Evolutionary conservation across 2,113 vertebrate genomes (phyloP).

Genomic region (Chloropsis hardwickii): DNA sequence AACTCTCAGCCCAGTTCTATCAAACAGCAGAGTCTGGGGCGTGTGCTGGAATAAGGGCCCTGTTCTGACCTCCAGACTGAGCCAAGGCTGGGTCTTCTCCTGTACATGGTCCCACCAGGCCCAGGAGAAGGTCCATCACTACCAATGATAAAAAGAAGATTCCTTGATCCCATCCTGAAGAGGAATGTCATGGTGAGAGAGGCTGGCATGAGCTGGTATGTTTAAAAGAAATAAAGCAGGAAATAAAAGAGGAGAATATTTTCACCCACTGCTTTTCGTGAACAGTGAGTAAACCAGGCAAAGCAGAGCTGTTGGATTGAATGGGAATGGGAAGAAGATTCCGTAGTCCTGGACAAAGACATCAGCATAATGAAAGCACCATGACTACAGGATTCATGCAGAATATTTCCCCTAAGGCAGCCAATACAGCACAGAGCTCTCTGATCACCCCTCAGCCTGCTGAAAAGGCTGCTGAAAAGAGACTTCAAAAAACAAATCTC

Average conservation of each 20-base stretch:
- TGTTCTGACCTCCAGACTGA: neutral
- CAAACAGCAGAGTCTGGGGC: neutral
- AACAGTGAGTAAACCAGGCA: neutral
- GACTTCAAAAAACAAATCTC: neutral
- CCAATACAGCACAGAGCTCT: neutral
- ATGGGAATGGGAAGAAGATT: neutral
- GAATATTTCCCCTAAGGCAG: conserved; percentile 15
- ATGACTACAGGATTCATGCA: neutral
- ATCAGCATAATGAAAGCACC: neutral
- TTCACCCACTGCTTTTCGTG: neutral
- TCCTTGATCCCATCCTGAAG: neutral
- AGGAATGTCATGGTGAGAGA: neutral
- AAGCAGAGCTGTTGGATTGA: neutral
- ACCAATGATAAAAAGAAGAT: neutral
- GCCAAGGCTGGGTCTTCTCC: neutral
- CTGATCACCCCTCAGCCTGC: neutral
- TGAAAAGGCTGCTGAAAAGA: neutral
- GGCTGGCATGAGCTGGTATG: neutral
- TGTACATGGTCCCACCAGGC: neutral
- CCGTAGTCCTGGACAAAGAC: neutral
- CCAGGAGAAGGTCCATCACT: neutral
- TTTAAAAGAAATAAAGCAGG: neutral
- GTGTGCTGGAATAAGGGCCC: neutral
- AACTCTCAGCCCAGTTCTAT: conserved; percentile 9
- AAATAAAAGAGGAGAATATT: neutral